These are phyloP conservation scores for Pachypanchax playfairii DNA, from an alignment of 2,113 vertebrate genomes.

Conservation along the genomic window DNA sequence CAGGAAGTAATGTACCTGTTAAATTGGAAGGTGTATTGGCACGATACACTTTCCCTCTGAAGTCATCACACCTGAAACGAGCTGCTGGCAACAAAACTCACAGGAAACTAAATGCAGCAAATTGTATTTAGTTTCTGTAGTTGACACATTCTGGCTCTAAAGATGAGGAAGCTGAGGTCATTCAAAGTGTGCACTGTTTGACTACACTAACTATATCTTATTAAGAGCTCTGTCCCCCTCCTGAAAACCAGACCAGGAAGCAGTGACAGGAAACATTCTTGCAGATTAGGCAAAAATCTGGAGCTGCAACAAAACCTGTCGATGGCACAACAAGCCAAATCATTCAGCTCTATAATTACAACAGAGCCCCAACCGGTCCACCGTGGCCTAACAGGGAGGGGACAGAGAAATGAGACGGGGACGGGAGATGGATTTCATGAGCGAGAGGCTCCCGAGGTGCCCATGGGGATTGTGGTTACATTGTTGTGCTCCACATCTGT, in stretches of 20 bases:
- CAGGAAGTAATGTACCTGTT: not conserved
- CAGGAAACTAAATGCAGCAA: no score
- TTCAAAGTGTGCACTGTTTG: not conserved
- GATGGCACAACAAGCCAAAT: slow-evolving; percentile 60
- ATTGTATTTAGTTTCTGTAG: no score
- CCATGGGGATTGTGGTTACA: slow-evolving; percentile 67
- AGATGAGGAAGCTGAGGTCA: no score
- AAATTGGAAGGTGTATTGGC: not conserved
- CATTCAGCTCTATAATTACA: slow-evolving; percentile 71
- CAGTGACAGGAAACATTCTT: slow-evolving; percentile 40
- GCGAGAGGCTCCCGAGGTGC: slow-evolving; percentile 55
- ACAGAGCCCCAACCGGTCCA: slow-evolving; percentile 48
- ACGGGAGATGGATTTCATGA: slow-evolving; percentile 67
- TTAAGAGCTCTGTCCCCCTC: slow-evolving; percentile 14
- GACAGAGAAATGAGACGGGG: slow-evolving; percentile 19
- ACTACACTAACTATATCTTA: slow-evolving; percentile 14
- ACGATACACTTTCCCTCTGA: not conserved
- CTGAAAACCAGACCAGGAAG: not conserved
- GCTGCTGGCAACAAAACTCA: not conserved
- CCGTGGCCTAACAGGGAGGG: slow-evolving; percentile 43
- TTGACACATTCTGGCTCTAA: no score
- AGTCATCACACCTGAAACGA: not conserved
- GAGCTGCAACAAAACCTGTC: slow-evolving; percentile 43
- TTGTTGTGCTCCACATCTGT: slow-evolving; percentile 70
- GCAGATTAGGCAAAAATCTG: slow-evolving; percentile 41